A percentile compares a stretch with the other conserved stretches of the same genome.
These are phyloP conservation scores for Drosophila parabipectinata DNA, from an alignment of 1,140 invertebrate species.

Conservation along the genomic window DNA sequence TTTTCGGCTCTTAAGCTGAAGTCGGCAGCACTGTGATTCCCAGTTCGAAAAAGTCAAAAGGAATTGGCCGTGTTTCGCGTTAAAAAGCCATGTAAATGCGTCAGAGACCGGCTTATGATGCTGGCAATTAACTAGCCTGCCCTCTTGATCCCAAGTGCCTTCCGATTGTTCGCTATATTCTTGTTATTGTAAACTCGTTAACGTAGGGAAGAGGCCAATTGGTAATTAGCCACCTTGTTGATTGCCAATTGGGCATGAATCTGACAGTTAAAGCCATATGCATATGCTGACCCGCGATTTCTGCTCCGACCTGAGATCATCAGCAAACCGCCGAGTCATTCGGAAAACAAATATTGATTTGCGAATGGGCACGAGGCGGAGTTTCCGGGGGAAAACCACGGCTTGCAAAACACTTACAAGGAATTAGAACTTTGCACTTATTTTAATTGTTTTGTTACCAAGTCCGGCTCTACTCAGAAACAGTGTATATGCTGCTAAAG, in stretches of 20 bases:
- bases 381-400: conserved; percentile 44
- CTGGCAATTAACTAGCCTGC: conserved; percentile 21
- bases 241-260: neutral
- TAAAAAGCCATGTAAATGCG: conserved; percentile 15
- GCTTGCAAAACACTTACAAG: conserved; percentile 29
- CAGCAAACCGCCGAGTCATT: conserved; percentile 28
- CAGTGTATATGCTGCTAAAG: neutral
- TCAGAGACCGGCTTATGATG: conserved; percentile 5
- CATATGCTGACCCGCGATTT: conserved; percentile 20
- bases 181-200: conserved; percentile 9
- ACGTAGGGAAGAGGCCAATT: conserved; percentile 17
- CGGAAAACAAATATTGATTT: conserved; percentile 39
- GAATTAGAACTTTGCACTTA: conserved; percentile 41
- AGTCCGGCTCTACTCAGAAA: conserved; percentile 1
- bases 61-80: conserved; percentile 9
- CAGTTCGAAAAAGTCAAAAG: conserved; percentile 17
- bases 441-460: conserved; percentile 1
- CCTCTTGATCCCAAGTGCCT: conserved; percentile 24
- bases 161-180: conserved; percentile 1
- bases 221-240: conserved; percentile 29
- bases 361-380: conserved; percentile 8
- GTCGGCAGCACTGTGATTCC: conserved; percentile 2
- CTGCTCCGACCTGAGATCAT: conserved; percentile 44
- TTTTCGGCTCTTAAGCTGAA: conserved; percentile 22
- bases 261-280: conserved; percentile 11